Evolutionary conservation across 2,113 vertebrate genomes (phyloP).

Genomic region (Cavia aperea): DNA sequence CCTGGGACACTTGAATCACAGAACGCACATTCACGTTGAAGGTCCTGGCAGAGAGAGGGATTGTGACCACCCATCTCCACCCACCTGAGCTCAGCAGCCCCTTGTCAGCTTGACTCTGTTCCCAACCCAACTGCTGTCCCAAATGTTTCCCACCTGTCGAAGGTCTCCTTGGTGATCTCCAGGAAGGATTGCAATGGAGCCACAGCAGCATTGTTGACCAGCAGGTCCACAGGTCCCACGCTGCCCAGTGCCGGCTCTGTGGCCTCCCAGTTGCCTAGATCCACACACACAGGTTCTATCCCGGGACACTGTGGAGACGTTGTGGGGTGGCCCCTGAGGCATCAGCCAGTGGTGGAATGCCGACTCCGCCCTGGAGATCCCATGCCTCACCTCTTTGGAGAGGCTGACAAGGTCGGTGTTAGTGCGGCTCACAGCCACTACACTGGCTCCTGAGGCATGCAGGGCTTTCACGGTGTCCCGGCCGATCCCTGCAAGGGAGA

Average conservation of each 20-base stretch:
- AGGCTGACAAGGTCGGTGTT: constrained; percentile 82
- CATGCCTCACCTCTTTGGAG: constrained; percentile 76
- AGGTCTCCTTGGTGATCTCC: constrained; percentile 83
- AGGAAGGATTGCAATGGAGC: constrained; percentile 83
- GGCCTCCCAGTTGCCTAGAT: constrained; percentile 88
- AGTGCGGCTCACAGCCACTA: constrained; percentile 85
- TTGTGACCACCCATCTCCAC: fast-evolving
- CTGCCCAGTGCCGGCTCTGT: constrained; percentile 77
- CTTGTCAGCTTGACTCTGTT: fast-evolving
- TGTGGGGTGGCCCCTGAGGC: not conserved
- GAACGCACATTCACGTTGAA: constrained; percentile 86
- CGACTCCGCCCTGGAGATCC: fast-evolving
- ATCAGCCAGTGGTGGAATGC: no score
- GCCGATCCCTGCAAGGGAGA: constrained; percentile 81
- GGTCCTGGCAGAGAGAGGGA: constrained; percentile 71
- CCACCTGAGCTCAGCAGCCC: fast-evolving
- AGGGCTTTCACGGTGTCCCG: constrained; percentile 82
- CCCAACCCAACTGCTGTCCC: not conserved
- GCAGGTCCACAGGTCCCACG: constrained; percentile 83
- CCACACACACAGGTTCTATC: constrained; percentile 83
- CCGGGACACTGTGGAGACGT: constrained; percentile 78
- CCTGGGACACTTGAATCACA: constrained; percentile 83
- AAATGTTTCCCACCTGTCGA: constrained; percentile 79
- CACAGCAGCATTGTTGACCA: constrained; percentile 90
- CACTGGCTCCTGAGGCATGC: constrained; percentile 79